Evolutionary conservation across 1,140 invertebrate genomes (phyloP).

Genomic region (Doryteuthis pealeii): DNA sequence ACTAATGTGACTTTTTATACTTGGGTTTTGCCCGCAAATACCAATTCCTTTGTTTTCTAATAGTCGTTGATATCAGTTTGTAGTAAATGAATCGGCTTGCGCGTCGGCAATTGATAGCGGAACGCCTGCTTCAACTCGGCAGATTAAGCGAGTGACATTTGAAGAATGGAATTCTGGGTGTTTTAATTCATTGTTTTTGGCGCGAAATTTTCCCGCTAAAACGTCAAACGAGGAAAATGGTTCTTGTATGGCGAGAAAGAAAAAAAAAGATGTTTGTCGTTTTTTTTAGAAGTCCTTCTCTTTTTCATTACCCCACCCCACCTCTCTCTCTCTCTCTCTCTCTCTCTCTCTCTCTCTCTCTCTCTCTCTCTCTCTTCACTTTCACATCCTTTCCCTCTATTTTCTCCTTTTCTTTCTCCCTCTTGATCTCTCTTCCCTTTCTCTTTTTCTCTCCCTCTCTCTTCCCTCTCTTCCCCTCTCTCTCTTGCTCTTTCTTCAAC

Average conservation of each 20-base stretch:
- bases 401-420: neutral
- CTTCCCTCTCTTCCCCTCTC: neutral
- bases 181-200: neutral
- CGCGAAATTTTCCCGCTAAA: neutral
- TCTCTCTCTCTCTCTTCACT: neutral
- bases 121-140: no score
- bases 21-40: no score
- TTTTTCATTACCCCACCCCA: neutral
- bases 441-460: neutral
- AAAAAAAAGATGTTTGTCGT: neutral
- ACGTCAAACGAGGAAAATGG: neutral
- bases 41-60: no score
- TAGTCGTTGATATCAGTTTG: no score
- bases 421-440: neutral
- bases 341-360: neutral
- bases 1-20: no score
- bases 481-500: neutral
- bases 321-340: neutral
- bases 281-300: neutral
- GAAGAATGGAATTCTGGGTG: neutral
- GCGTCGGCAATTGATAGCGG: no score
- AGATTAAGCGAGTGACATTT: no score
- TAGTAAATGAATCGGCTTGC: no score
- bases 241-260: neutral
- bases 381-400: neutral